Conservation (phyloP, 2,888 invertebrate species). For the Galerucella nymphaeae region DNA sequence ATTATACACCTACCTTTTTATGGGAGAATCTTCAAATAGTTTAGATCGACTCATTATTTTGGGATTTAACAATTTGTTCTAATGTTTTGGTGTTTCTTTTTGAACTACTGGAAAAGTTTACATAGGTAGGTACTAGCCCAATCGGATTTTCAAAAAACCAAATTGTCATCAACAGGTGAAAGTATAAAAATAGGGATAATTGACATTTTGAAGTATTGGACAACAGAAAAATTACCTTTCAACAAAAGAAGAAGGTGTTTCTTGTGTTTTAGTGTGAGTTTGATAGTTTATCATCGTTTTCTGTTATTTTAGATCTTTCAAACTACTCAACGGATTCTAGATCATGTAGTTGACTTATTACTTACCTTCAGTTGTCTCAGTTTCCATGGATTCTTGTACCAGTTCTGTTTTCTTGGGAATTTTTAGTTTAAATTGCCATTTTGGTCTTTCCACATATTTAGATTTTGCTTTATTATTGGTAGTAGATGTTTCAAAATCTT, state of each 20-base stretch:
- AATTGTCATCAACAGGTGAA: too few relatives aligned
- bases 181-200: too few relatives aligned
- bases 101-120: not conserved
- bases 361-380: not conserved
- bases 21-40: conserved; percentile 35
- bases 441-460: conserved; percentile 24
- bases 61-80: conserved; percentile 17
- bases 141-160: too few relatives aligned
- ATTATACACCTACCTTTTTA: not conserved
- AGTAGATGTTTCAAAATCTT: conserved; percentile 26
- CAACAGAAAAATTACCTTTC: too few relatives aligned
- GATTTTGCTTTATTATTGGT: conserved; percentile 34
- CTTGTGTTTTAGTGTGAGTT: too few relatives aligned
- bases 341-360: too few relatives aligned
- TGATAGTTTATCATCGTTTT: too few relatives aligned
- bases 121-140: too few relatives aligned
- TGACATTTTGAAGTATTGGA: too few relatives aligned
- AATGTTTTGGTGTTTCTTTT: conserved; percentile 4
- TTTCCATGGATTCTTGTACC: not conserved
- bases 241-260: too few relatives aligned
- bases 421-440: conserved; percentile 37
- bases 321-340: too few relatives aligned
- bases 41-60: conserved; percentile 36
- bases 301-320: too few relatives aligned
- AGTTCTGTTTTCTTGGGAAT: not conserved